Base-by-base conservation (phyloP, 2,113 vertebrate species). In the Ophthalmolycus amberensis region DNA sequence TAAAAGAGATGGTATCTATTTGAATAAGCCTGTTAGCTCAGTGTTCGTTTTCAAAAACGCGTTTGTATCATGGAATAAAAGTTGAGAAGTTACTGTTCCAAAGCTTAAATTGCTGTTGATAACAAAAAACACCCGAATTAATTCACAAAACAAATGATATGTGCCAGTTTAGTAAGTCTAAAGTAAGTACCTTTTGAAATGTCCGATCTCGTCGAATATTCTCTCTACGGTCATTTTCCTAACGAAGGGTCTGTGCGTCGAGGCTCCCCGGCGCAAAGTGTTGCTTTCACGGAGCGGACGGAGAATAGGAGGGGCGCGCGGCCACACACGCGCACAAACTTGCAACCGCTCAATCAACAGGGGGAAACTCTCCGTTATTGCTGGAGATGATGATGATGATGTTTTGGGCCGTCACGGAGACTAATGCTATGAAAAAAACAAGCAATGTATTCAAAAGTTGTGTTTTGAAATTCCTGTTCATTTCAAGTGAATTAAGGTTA, bases 151-250 rank as follows among this genome's bases (percentile, higher is more conserved):
- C 6, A 46, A 42, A 62, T 5, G 9, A 52, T 20, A 71, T 6
- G 5, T 5, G 3, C 2, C 1, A 34, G n/a, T 20, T 44, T 12
- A 29, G 4, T 5, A 18, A 54, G 11, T 34, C 1, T 52, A 18
- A 7, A 34, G 5, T 32, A 4, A 34, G 1, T 93, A 95, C 95
- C 91, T 93, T 60, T 91, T 93, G 71, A 96, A 96, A 83, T 96
- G 95, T 52, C 95, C 95, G 9, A 95, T 92, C 75, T 94, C 88
- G 77, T 95, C 95, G 71, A 96, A 96, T 73, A 96, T 73, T 32
- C 75, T 86, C 75, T 96, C 95, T 2, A 95, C 94, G 10, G 84
- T 93, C 95, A 96, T 93, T 67, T 88, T 75, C 6, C 25, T 11
- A 3, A 2, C 66, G n/a, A 9, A 3, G 50, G n/a, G n/a, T 75